Base-by-base conservation (phyloP, 2,888 invertebrate species). In the Ormyrus thymus region DNA sequence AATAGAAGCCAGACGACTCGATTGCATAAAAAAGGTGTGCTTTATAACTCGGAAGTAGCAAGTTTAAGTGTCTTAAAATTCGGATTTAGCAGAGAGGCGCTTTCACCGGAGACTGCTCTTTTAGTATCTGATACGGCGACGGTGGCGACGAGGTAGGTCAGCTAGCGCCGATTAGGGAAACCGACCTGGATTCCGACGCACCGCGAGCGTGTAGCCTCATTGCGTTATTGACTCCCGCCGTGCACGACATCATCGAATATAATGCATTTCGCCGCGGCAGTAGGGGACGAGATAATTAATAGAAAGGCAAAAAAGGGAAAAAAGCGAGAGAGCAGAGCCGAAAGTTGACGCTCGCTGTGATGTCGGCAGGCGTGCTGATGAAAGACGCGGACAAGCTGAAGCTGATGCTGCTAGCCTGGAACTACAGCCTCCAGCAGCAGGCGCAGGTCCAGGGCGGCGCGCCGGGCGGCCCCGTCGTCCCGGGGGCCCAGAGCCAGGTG, bases 311-410 rank as follows among this genome's bases (percentile, higher is more conserved):
- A 68, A 66, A 51, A 70, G 7, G 29, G n/a, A 59, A 61, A 48
- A 43, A 51, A 46, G 10, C 1, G 15, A 56, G 48, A 48, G 15
- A 15, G 46, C 6, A 43, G 64, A n/a, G 29, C 29, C 43, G 15
- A 55, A 66, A 58, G 29, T 6, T 29, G 29, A 65, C 6, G 7
- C 9, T 13, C 66, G 56, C 55, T 58, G 53, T 82, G 9, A 15
- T 85, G 84, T 85, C 86, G 86, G 90, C 92, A 92, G 92, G 91
- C 87, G 87, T 88, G 87, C 90, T 92, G 92, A 92, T 94, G 93
- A 95, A 95, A 93, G 95, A 96, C 90, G 95, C 95, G 87, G 95
- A 96, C 92, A 95, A 95, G 92, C 93, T 96, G 92, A 95, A 95
- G 93, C 93, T 95, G 92, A 95, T 96, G 95, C 93, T 96, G 91